Evolutionary conservation across 2,113 vertebrate genomes (phyloP), one percentile per base, ranked within the genome.

Genomic region (Erythrocercus mccallii): DNA sequence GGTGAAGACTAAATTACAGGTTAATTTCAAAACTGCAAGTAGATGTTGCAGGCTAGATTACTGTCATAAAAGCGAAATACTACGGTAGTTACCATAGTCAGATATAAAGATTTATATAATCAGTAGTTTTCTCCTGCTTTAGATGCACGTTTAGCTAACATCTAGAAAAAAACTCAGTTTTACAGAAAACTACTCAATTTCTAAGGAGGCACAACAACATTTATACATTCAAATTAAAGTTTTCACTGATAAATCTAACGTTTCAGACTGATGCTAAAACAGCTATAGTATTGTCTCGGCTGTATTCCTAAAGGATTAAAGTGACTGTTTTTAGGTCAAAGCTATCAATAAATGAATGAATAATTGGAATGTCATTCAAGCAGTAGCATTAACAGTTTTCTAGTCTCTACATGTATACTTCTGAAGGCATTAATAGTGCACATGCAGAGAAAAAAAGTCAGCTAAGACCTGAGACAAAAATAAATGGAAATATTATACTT

Each of bases 291-390:
- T 47, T 95, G 90, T 92, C 90, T 97, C 48, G 0, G 70, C 45
- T 93, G 61, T 95, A 97, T 97, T 97, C 96, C 86, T 92, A 70
- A 85, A 96, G 92, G 81, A 95, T 96, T 95, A 88, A 96, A 96
- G 94, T 87, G 84, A 92, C 88, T 95, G 93, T 57, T 96, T 97
- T 97, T 96, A 97, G 97, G 97, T 98, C 97, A 98, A 97, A 98
- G 90, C 90, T 97, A 98, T 97, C 97, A 97, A 97, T 97, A 98
- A 97, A 97, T 92, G 98, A 99, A 98, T 98, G 97, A 98, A 96
- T 98, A 98, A 99, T 98, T 98, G 98, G 97, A 97, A 97, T 97
- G 98, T 98, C 98, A 99, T 98, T 99, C 98, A 99, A 98, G 94
- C 92, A 97, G 97, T 88, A 95, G 96, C 33, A 79, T 90, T 97